Conservation (phyloP, 2,888 invertebrate genomes). For the Ptychoptera contaminata region DNA sequence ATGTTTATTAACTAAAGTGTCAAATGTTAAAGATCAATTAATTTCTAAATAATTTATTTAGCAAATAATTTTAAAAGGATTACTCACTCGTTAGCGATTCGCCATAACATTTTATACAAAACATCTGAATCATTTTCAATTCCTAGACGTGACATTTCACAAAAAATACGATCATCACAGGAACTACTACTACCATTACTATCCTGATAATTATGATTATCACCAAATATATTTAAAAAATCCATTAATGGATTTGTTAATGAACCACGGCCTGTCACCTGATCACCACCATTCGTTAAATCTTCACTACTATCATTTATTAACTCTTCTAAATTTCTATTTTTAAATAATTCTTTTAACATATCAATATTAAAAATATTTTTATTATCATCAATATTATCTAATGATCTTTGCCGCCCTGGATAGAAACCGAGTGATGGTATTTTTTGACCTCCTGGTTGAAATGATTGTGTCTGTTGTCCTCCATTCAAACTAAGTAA, state of each 20-base stretch:
- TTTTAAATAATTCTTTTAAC: no score
- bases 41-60: no score
- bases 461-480: no score
- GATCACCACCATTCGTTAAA: not conserved
- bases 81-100: constrained; percentile 7
- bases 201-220: not conserved
- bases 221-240: constrained; percentile 3
- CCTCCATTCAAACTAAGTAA: no score
- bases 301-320: not conserved
- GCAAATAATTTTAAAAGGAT: not conserved
- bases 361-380: no score
- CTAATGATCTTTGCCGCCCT: no score
- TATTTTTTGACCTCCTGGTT: no score
- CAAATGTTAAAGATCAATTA: not conserved
- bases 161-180: constrained; percentile 6
- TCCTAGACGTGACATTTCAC: constrained; percentile 4
- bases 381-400: no score
- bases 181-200: not conserved
- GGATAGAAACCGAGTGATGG: no score
- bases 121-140: constrained; percentile 1
- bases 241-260: constrained; percentile 6
- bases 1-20: not conserved
- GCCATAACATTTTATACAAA: constrained; percentile 5
- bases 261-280: not conserved
- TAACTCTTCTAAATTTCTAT: no score